Base-by-base conservation (phyloP, 2,888 invertebrate genomes). In the Aplocera efformata region DNA sequence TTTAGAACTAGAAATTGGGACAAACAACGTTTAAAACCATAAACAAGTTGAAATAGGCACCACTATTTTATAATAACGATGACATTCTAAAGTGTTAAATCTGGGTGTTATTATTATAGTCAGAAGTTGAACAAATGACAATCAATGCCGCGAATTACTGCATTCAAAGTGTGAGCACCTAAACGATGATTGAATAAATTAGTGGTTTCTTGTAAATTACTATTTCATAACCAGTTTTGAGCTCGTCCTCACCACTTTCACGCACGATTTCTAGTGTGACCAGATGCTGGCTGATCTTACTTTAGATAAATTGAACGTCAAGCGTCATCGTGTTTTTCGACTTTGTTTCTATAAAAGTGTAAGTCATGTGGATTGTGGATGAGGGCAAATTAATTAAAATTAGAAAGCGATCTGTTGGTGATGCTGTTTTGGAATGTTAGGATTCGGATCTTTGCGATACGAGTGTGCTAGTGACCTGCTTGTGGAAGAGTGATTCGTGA, bases 381-480 rank as follows among this genome's bases (percentile, higher is more conserved):
- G 41, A 30, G 38, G 31, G 36, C 32, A 37, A 47, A 49, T 52
- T 46, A 51, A 48, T 57, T 36, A 34, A 47, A 35, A 48, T 56
- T 64, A 51, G 60, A 66, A 66, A 64, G 57, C 43, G 42, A 48
- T 32, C 41, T 35, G 40, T 54, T 21, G 11, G 20, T 27, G 32
- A 37, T 41, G 50, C 38, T 25, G 38, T 47, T 35, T 40, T 25
- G 10, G 39, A 10, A 31, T 52, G 43, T 22, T 44, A 52, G 58
- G 56, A 60, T 54, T 44, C 41, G 45, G 49, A 34, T 32, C 26
- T 38, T 36, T 26, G 51, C 42, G 50, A 52, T 58, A 55, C 42
- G 28, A 23, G 56, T 77, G 79, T 62, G 65, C 79, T 65, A 79
- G 69, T 82, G 78, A 80, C 82, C 84, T 66, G 63, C 64, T 79